Evolutionary conservation across 2,797 vertebrate species (phyloP).

Genomic region (Sebastes matsubarae): DNA sequence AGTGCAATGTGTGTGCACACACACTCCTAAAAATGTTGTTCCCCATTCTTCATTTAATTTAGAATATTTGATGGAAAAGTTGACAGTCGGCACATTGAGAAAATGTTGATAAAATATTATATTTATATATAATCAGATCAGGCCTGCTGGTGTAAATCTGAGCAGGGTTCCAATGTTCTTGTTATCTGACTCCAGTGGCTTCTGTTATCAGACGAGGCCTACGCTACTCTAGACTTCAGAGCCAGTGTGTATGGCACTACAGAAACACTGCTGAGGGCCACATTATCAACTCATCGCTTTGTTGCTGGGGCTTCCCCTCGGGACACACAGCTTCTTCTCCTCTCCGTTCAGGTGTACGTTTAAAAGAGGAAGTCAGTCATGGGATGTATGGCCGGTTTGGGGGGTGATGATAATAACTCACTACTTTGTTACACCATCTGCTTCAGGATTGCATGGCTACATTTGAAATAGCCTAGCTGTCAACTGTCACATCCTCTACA

Average conservation of each 20-base stretch:
- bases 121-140: background rate
- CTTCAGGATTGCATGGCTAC: background rate
- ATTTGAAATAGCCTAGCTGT: background rate
- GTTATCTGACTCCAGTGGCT: conserved; percentile 33
- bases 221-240: conserved; percentile 67
- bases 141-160: conserved; percentile 15
- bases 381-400: background rate
- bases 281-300: conserved; percentile 58
- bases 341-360: conserved; percentile 14
- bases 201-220: conserved; percentile 40
- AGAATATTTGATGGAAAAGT: too few relatives aligned
- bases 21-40: too few relatives aligned
- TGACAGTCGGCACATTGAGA: too few relatives aligned
- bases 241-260: conserved; percentile 58
- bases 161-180: conserved; percentile 19
- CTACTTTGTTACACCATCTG: background rate
- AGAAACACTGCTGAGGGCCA: conserved; percentile 48
- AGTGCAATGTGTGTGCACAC: too few relatives aligned
- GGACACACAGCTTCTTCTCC: background rate
- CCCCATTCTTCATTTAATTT: too few relatives aligned
- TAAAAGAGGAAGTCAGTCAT: conserved; percentile 1
- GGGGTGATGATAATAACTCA: conserved; percentile 15
- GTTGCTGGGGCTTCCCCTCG: conserved; percentile 29
- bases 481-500: background rate
- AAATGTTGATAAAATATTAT: too few relatives aligned